These are phyloP conservation scores for Sebastes reedi DNA, from an alignment of 2,797 vertebrate genomes.

Conservation along the genomic window DNA sequence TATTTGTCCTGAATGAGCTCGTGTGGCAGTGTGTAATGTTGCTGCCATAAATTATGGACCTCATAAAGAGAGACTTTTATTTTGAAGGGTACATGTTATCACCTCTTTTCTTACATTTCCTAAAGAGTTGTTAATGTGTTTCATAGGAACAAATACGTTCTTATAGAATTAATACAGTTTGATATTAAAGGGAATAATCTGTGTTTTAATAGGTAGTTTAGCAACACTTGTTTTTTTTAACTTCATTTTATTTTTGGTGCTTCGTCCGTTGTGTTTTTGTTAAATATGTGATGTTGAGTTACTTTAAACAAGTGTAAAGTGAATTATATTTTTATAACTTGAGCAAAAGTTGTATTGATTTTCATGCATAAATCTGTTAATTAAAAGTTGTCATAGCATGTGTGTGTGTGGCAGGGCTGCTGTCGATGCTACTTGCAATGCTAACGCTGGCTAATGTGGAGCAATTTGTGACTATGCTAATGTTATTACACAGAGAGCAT, in stretches of 20 bases:
- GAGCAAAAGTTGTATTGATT: neutral
- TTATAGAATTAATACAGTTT: no score
- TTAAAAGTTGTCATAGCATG: neutral
- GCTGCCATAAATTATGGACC: no score
- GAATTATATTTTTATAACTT: neutral
- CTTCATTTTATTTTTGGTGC: no score
- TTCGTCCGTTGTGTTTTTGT: accelerated
- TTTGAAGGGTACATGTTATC: no score
- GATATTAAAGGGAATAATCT: no score
- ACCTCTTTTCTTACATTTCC: neutral
- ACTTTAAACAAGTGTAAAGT: neutral
- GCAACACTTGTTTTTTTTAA: no score
- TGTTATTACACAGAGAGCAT: neutral
- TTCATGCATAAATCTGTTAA: neutral
- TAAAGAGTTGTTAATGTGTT: neutral
- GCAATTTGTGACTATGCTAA: neutral
- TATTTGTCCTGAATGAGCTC: slow-evolving; percentile 14
- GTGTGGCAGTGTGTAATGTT: neutral
- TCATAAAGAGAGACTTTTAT: no score
- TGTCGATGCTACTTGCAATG: neutral
- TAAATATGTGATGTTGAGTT: no score
- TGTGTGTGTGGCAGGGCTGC: no score
- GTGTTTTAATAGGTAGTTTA: no score
- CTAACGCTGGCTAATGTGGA: neutral
- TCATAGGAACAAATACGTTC: no score